Base-by-base conservation (phyloP, 2,888 invertebrate species). In the Callinectes sapidus region DNA sequence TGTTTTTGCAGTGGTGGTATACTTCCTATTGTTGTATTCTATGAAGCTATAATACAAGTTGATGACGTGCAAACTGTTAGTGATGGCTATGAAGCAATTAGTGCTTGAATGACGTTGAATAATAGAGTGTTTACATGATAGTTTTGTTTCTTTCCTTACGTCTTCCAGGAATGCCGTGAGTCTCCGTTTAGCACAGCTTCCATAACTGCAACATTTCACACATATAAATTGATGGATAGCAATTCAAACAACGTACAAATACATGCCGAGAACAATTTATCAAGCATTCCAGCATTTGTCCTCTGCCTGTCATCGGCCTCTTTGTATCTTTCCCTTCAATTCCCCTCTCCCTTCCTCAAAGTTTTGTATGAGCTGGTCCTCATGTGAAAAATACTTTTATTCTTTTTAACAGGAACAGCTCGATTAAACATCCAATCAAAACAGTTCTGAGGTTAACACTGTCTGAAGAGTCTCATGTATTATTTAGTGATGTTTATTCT, bases 391-490 rank as follows among this genome's bases (percentile, higher is more conserved):
- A 81, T 35, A 35, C 35, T 81, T 81, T 81, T 18, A 16, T 5
- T 13, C 35, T 35, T 81, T 81, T 35, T 35, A 35, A 81, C 81
- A 16, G 16, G 16, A 81, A 32, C 32, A 81, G n/a, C 28, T 16
- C 35, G 32, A n/a, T 35, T 3, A 81, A 81, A 35, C 35, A 32
- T 81, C 35, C 32, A n/a, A n/a, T 16, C 18, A 35, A 14, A 81
- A 81, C 81, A 16, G 81, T 81, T 3, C 81, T 35, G 35, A 81
- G 81, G 35, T 81, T n/a, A 81, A 81, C 77, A 81, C 14, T 81
- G 16, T 13, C 35, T 16, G 3, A 16, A 35, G 81, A 1, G 81
- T 32, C 1, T n/a, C n/a, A 71, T 71, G 5, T 71, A n/a, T n/a
- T n/a, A 71, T 71, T 71, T 28, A 71, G 13, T 32, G 13, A 35